A percentile compares a stretch with the other conserved stretches of the same genome.
These are phyloP conservation scores for Periophthalmus modestus DNA, from an alignment of 2,113 vertebrate species.

Conservation along the genomic window DNA sequence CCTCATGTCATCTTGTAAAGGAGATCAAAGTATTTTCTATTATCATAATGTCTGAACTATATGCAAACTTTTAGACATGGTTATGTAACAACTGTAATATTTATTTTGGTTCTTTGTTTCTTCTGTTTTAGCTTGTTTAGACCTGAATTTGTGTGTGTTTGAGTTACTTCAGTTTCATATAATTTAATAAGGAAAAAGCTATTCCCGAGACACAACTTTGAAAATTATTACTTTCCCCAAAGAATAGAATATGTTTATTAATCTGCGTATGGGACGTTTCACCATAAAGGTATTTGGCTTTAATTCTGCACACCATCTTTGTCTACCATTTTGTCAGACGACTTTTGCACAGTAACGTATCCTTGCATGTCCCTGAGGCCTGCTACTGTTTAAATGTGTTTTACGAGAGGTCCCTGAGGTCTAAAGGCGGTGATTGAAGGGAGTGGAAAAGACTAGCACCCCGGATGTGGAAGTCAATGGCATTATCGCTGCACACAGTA, in stretches of 20 bases:
- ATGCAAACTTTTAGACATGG: not conserved
- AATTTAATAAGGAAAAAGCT: not conserved
- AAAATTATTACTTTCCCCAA: not conserved
- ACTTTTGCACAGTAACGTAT: constrained; percentile 21
- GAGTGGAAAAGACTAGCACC: constrained; percentile 37
- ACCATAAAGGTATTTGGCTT: not conserved
- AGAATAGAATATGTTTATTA: not conserved
- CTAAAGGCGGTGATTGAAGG: constrained; percentile 34
- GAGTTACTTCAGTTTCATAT: too few relatives aligned
- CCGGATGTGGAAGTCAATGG: constrained; percentile 40
- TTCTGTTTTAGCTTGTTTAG: not conserved
- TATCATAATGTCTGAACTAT: not conserved
- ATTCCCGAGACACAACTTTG: not conserved
- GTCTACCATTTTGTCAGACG: not conserved
- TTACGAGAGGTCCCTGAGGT: constrained; percentile 35
- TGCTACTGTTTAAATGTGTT: constrained; percentile 53
- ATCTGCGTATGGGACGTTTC: too few relatives aligned
- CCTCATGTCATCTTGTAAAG: constrained; percentile 22
- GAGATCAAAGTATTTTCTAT: constrained; percentile 9
- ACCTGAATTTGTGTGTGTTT: not conserved
- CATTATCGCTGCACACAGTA: constrained; percentile 51
- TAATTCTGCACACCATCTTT: not conserved
- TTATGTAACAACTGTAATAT: not conserved
- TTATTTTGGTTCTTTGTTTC: not conserved
- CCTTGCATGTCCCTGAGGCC: constrained; percentile 23